Evolutionary conservation across 1,140 invertebrate species (phyloP).

Genomic region (Phenacoccus solenopsis): DNA sequence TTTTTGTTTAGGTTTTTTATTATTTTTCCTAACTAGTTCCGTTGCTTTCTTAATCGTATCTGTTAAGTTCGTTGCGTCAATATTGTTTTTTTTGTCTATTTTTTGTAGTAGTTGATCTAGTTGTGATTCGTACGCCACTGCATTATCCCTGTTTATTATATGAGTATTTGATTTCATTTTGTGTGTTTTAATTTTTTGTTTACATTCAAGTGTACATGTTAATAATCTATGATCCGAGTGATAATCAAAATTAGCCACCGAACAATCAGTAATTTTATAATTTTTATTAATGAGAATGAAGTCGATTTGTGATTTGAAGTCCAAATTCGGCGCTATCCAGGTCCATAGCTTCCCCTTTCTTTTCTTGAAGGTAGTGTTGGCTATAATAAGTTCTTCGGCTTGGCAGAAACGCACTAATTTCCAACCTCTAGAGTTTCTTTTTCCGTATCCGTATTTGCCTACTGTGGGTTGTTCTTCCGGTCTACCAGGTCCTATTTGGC

Average conservation of each 20-base stretch:
- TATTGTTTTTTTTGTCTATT: no score
- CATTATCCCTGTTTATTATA: neutral
- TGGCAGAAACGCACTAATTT: neutral
- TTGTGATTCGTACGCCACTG: neutral
- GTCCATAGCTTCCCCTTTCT: slow-evolving; percentile 3
- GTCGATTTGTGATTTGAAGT: neutral
- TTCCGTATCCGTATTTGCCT: slow-evolving; percentile 2
- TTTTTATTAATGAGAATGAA: neutral
- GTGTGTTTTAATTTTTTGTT: no score
- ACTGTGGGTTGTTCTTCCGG: neutral
- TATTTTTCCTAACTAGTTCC: no score
- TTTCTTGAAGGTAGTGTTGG: slow-evolving; percentile 8
- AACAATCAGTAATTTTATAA: neutral
- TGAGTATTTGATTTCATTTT: no score
- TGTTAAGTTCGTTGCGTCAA: neutral
- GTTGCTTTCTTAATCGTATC: neutral
- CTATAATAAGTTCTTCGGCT: neutral
- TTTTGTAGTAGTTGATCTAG: neutral
- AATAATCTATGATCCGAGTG: slow-evolving; percentile 11
- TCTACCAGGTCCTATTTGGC: neutral
- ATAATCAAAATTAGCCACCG: neutral
- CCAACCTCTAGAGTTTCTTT: slow-evolving; percentile 14
- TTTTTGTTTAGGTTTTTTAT: no score
- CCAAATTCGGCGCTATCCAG: slow-evolving; percentile 5
- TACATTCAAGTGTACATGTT: neutral